These are phyloP conservation scores for Diprion similis DNA, from an alignment of 1,140 invertebrate genomes.

Conservation along the genomic window DNA sequence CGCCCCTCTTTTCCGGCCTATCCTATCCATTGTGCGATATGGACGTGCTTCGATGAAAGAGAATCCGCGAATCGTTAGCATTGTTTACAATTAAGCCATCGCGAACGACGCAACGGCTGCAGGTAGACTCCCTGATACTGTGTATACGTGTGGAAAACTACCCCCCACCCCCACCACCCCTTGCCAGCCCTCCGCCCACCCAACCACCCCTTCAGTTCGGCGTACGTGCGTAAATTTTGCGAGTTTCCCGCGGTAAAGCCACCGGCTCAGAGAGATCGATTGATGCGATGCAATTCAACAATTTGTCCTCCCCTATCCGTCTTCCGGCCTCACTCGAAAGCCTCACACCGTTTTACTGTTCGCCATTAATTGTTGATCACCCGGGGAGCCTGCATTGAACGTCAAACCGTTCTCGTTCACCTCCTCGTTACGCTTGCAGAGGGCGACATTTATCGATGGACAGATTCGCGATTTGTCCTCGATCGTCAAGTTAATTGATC, in stretches of 20 bases:
- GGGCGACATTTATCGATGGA: too few relatives aligned
- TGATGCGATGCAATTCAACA: constrained; percentile 11
- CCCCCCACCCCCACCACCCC: too few relatives aligned
- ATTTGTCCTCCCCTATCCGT: constrained; percentile 12
- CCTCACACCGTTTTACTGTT: constrained; percentile 8
- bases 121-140: too few relatives aligned
- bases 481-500: too few relatives aligned
- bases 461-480: too few relatives aligned
- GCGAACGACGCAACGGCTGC: background rate
- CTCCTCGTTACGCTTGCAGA: background rate
- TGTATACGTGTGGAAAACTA: too few relatives aligned
- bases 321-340: constrained; percentile 8
- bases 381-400: background rate
- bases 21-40: background rate
- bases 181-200: too few relatives aligned
- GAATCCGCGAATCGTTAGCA: constrained; percentile 4
- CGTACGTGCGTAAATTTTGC: background rate
- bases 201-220: too few relatives aligned
- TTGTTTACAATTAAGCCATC: background rate
- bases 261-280: constrained; percentile 1
- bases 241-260: background rate
- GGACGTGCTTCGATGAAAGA: background rate
- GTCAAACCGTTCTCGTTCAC: background rate
- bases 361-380: constrained; percentile 22
- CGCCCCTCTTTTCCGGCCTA: too few relatives aligned